phyloP scores from a whole-genome alignment of 2,888 invertebrate species.

The Lasioglossum vierecki region DNA sequence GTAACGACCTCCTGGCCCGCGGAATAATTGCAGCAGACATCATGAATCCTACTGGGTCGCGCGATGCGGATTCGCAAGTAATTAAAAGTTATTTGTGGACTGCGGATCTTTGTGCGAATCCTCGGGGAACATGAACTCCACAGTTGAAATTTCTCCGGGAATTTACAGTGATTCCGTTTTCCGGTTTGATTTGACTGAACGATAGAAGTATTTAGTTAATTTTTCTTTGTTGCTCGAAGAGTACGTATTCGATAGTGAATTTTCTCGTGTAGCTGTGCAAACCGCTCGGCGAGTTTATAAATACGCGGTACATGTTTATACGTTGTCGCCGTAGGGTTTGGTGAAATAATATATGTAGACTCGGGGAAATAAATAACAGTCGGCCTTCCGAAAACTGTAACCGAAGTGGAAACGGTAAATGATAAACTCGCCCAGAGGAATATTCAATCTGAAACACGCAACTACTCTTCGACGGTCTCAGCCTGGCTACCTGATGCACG shows the following conservation, averaged over 20 bases:
- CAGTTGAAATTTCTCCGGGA: not conserved
- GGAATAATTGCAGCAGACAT: not conserved
- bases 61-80: not conserved
- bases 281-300: not conserved
- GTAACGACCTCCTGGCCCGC: not conserved
- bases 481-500: not conserved
- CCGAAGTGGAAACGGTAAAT: not conserved
- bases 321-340: not conserved
- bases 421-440: not conserved
- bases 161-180: not conserved
- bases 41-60: not conserved
- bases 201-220: not conserved
- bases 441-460: slow-evolving; percentile 1
- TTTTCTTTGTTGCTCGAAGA: not conserved
- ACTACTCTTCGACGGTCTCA: not conserved
- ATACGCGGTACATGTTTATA: not conserved
- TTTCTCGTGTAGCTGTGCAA: not conserved
- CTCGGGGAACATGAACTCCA: not conserved
- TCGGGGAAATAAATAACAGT: not conserved
- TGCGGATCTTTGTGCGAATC: not conserved
- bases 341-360: not conserved
- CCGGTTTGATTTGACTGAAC: not conserved
- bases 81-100: slow-evolving; percentile 3
- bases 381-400: not conserved
- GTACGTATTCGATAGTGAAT: not conserved